phyloP scores from a whole-genome alignment of 2,797 vertebrate species.

The Micrastur ruficollis region DNA sequence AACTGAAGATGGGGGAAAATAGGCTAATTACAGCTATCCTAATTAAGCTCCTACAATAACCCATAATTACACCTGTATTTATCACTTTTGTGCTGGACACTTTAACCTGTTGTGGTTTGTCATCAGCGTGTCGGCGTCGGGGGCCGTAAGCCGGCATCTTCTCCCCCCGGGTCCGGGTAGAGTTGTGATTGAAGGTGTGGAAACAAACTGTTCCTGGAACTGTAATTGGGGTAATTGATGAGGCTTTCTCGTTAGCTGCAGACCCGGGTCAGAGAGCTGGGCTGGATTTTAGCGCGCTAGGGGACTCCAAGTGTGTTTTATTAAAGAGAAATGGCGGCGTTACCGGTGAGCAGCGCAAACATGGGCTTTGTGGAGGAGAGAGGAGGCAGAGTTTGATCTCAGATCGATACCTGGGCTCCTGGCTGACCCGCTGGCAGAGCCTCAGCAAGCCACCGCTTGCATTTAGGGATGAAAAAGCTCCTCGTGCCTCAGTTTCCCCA shows the following conservation, averaged over 20 bases:
- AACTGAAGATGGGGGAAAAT: conserved; percentile 22
- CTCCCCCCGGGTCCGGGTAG: rapidly evolving
- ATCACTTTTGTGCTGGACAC: conserved; percentile 75
- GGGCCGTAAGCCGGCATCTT: neutral
- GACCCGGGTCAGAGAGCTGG: neutral
- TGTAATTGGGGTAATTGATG: neutral
- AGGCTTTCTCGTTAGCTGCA: neutral
- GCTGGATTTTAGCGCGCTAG: neutral
- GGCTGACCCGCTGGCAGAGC: neutral
- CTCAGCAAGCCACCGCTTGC: neutral
- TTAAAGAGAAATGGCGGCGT: rapidly evolving
- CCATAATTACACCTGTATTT: conserved; percentile 73
- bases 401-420: too few relatives aligned
- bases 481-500: neutral
- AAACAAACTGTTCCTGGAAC: neutral
- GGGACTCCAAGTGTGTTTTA: neutral
- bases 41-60: conserved; percentile 68
- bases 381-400: neutral
- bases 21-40: conserved; percentile 52
- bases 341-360: neutral
- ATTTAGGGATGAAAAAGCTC: neutral
- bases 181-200: neutral
- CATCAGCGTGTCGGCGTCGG: conserved; percentile 17
- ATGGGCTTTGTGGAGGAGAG: rapidly evolving
- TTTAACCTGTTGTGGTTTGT: conserved; percentile 74